Evolutionary conservation across 2,888 invertebrate species (phyloP).

Genomic region (Diarsia dahlii): DNA sequence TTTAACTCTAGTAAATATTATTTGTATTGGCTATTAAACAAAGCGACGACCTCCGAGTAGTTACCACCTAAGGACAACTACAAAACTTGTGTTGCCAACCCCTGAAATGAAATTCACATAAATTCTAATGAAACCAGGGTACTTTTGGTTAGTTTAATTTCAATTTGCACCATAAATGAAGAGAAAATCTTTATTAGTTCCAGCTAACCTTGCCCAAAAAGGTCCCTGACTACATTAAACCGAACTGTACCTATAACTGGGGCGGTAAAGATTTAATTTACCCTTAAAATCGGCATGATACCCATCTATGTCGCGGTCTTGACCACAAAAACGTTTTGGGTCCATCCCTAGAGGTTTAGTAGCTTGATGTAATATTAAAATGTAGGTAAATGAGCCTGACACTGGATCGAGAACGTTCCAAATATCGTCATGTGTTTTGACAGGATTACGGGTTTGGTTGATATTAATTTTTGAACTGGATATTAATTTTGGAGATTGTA

Average conservation of each 20-base stretch:
- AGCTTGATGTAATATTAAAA: conserved; percentile 67
- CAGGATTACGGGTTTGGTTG: conserved; percentile 22
- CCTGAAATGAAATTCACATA: neutral
- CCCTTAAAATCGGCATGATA: conserved; percentile 60
- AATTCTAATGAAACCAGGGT: conserved; percentile 10
- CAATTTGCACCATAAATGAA: conserved; percentile 38
- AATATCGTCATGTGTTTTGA: conserved; percentile 43
- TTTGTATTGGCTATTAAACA: neutral
- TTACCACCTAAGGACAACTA: neutral
- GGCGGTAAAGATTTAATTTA: conserved; percentile 67
- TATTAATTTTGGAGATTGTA: neutral
- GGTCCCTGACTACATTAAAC: conserved; percentile 47
- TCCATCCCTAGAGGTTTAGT: conserved; percentile 54
- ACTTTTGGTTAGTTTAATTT: conserved; percentile 41
- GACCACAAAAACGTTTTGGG: conserved; percentile 72
- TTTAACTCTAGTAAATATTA: neutral
- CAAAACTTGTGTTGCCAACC: neutral
- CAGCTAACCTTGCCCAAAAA: conserved; percentile 32
- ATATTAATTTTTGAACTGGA: conserved; percentile 13
- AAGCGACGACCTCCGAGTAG: neutral
- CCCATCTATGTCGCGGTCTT: conserved; percentile 49
- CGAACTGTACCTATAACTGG: conserved; percentile 41
- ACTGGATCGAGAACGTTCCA: conserved; percentile 24
- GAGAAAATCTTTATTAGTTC: conserved; percentile 33
- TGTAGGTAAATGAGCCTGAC: conserved; percentile 62